A percentile compares a stretch with the other conserved stretches of the same genome.
These are phyloP conservation scores for Hesperia comma DNA, from an alignment of 2,888 invertebrate species.

Conservation along the genomic window DNA sequence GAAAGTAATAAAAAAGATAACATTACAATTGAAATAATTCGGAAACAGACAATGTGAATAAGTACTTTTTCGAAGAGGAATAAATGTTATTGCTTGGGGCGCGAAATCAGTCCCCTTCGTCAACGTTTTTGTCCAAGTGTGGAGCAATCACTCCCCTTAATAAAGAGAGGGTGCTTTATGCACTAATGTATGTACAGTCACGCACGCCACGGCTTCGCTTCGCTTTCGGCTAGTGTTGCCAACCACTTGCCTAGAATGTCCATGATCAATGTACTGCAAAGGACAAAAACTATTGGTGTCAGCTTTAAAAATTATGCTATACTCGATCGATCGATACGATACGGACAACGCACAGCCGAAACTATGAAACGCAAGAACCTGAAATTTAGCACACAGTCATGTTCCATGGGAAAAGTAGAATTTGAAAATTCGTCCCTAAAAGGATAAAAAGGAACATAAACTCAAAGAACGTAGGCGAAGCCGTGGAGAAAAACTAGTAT, in stretches of 20 bases:
- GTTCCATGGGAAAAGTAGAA: too few species aligned
- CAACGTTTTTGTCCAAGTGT: constrained; percentile 41
- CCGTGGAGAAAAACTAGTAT: too few species aligned
- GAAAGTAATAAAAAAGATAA: too few species aligned
- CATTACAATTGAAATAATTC: not conserved
- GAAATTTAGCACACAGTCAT: too few species aligned
- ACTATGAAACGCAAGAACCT: too few species aligned
- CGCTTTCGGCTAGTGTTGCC: constrained; percentile 31
- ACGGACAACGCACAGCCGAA: too few species aligned
- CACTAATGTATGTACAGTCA: constrained; percentile 71
- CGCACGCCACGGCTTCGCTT: constrained; percentile 55
- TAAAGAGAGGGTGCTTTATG: constrained; percentile 55
- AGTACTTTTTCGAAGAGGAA: constrained; percentile 3
- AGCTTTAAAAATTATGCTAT: too few species aligned
- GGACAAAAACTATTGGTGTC: constrained; percentile 2
- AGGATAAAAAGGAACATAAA: too few species aligned
- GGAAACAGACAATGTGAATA: not conserved
- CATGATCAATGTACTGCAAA: not conserved
- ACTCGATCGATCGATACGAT: too few species aligned
- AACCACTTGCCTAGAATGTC: constrained; percentile 14
- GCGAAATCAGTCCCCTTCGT: constrained; percentile 30
- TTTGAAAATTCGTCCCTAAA: too few species aligned
- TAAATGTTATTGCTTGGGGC: constrained; percentile 27
- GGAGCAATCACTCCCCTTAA: constrained; percentile 56
- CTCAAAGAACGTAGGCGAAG: too few species aligned